Evolutionary conservation across 2,888 invertebrate species (phyloP).

Genomic region (Pseudolycoriella hygida): DNA sequence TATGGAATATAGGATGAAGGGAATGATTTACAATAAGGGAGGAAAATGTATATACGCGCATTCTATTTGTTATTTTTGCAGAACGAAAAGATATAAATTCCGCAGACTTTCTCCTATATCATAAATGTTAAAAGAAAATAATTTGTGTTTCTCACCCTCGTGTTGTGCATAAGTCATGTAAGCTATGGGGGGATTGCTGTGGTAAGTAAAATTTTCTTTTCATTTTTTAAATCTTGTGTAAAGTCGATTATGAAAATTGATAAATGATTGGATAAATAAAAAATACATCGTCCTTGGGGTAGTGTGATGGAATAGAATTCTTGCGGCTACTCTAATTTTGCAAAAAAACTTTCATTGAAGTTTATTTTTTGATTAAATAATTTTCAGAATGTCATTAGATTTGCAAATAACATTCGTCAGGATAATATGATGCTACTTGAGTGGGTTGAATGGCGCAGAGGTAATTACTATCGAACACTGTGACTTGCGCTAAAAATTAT

Average conservation of each 20-base stretch:
- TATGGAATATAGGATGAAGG: neutral
- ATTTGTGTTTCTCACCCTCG: slow-evolving; percentile 1
- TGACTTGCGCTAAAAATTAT: too few relatives aligned
- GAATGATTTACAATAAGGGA: slow-evolving; percentile 7
- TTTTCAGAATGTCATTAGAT: too few relatives aligned
- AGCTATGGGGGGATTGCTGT: neutral
- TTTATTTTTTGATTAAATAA: too few relatives aligned
- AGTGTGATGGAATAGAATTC: neutral
- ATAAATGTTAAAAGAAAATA: neutral
- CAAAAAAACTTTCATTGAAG: too few relatives aligned
- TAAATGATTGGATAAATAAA: slow-evolving; percentile 6
- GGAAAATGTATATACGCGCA: slow-evolving; percentile 5
- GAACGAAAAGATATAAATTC: neutral
- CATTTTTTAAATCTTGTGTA: slow-evolving; percentile 5
- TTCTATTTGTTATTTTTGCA: slow-evolving; percentile 3
- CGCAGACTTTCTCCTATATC: neutral
- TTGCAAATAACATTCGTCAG: too few relatives aligned
- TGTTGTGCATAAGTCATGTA: neutral
- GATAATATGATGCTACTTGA: too few relatives aligned
- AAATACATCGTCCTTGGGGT: neutral
- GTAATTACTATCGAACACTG: too few relatives aligned
- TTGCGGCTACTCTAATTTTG: too few relatives aligned
- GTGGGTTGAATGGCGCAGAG: too few relatives aligned
- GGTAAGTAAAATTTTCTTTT: slow-evolving; percentile 1
- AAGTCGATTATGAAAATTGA: slow-evolving; percentile 8